A percentile compares a stretch with the other conserved stretches of the same genome.
Conservation (phyloP, 1,140 invertebrate species). For the Drosophila ercepeae region DNA sequence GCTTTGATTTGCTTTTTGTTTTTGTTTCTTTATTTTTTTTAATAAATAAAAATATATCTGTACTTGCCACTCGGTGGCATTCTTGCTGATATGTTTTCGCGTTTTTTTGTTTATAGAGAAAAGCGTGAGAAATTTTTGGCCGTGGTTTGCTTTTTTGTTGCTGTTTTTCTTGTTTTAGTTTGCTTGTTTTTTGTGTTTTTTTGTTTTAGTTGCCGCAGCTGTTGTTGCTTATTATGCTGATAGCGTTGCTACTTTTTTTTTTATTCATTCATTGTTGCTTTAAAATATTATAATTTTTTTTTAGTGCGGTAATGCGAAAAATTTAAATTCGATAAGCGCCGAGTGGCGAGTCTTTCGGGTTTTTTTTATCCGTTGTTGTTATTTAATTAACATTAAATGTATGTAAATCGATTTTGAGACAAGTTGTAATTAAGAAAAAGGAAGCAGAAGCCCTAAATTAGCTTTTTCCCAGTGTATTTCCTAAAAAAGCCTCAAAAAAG, state of each 20-base stretch:
- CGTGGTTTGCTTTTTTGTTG: constrained; percentile 66
- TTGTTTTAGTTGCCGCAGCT: constrained; percentile 52
- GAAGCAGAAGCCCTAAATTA: background rate
- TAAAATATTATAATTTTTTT: constrained; percentile 2
- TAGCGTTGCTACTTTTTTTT: constrained; percentile 60
- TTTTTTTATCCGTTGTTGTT: constrained; percentile 10
- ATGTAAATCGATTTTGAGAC: constrained; percentile 18
- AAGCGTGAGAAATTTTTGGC: constrained; percentile 80
- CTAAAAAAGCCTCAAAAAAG: too few relatives aligned
- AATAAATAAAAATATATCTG: constrained; percentile 13
- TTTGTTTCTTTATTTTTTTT: background rate
- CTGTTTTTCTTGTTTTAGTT: constrained; percentile 55
- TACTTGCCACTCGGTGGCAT: constrained; percentile 6
- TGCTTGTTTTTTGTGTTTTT: constrained; percentile 26
- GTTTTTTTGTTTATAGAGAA: constrained; percentile 53
- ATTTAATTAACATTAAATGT: constrained; percentile 10
- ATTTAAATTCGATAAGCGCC: constrained; percentile 75
- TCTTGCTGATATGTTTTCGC: constrained; percentile 24
- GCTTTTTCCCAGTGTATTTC: too few relatives aligned
- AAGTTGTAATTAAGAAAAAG: constrained; percentile 25
- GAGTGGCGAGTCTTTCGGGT: constrained; percentile 21
- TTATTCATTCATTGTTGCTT: constrained; percentile 26
- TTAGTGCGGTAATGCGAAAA: constrained; percentile 53
- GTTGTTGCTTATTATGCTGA: constrained; percentile 72
- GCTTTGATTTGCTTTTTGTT: background rate